phyloP scores from a whole-genome alignment of 37 sponge, comb jelly and placozoan genomes.

The Lycopodina hypogea region DNA sequence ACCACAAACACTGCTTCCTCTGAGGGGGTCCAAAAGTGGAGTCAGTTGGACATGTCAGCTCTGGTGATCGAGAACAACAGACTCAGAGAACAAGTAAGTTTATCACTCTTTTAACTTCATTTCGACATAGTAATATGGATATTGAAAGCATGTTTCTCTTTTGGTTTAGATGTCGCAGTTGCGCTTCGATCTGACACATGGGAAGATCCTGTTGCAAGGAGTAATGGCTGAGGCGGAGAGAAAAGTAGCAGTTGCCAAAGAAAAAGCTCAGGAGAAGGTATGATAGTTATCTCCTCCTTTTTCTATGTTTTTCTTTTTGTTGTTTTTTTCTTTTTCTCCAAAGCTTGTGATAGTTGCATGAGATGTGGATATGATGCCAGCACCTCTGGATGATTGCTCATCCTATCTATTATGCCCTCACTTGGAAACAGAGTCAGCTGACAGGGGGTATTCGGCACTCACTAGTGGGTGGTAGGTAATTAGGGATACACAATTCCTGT shows the following conservation, averaged over 20 bases:
- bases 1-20: no score
- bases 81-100: conserved; percentile 22
- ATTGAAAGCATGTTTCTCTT: no score
- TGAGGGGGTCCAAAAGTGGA: no score
- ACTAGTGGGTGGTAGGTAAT: no score
- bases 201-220: conserved; percentile 43
- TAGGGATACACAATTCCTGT: no score
- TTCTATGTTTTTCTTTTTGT: no score
- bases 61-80: not conserved
- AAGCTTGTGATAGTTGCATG: no score
- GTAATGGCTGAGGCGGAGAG: conserved; percentile 55
- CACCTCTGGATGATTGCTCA: not conserved
- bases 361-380: not conserved
- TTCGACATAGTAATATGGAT: not conserved
- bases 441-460: no score
- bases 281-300: not conserved
- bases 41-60: not conserved
- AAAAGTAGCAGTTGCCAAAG: not conserved
- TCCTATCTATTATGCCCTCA: no score
- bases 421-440: no score
- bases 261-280: conserved; percentile 45
- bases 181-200: conserved; percentile 21
- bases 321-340: not conserved
- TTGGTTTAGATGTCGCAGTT: conserved; percentile 39
- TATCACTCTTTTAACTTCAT: no score